These are phyloP conservation scores for Morinoia aosen DNA, from an alignment of 2,888 invertebrate species.

Conservation along the genomic window DNA sequence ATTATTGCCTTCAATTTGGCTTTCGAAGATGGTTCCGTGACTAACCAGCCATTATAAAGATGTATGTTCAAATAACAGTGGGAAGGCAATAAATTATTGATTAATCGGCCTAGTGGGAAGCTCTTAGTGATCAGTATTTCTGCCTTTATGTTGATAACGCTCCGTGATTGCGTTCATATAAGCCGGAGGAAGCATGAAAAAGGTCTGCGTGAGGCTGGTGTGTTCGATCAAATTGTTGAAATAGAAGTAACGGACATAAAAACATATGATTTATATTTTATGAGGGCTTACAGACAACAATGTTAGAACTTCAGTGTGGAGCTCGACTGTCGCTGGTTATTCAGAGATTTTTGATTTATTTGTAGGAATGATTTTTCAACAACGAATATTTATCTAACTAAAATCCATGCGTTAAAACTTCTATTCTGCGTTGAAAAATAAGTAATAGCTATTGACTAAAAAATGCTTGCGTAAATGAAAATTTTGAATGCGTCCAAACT, in stretches of 20 bases:
- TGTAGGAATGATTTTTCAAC: no score
- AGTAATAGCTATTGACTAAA: background rate
- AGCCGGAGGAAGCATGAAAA: background rate
- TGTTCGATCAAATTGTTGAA: background rate
- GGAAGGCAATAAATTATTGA: background rate
- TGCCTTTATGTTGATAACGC: background rate
- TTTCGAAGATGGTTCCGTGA: background rate
- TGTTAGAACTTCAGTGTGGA: no score
- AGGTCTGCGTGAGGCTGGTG: no score
- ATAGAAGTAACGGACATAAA: background rate
- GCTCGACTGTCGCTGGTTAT: no score
- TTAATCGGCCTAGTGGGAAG: background rate
- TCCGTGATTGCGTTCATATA: background rate
- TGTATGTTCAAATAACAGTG: background rate
- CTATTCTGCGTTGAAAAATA: background rate
- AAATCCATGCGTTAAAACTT: background rate
- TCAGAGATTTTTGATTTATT: no score
- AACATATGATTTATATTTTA: no score
- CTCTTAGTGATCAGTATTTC: background rate
- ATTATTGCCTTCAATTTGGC: constrained; percentile 2
- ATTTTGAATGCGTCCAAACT: background rate
- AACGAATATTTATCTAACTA: no score
- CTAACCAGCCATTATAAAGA: background rate
- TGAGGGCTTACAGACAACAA: no score
- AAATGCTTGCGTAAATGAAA: no score